Conservation (phyloP, 2,113 vertebrate species). For the Apaloderma vittatum region DNA sequence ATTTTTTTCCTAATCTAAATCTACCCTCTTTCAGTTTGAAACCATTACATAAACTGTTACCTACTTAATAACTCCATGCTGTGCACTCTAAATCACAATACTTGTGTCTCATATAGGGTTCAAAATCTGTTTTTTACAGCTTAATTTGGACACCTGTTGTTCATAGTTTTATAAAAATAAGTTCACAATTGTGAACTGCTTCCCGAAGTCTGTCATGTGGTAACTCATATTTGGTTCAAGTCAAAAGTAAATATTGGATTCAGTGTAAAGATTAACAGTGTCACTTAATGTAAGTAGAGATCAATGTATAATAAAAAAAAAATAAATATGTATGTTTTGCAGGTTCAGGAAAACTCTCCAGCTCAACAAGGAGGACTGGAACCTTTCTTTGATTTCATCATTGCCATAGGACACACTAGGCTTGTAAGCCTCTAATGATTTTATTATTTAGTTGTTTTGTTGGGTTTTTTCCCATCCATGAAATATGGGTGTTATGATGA, state of each 20-base stretch:
- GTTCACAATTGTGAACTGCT: neutral
- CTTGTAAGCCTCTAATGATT: conserved; percentile 79
- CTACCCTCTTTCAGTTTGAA: too few relatives aligned
- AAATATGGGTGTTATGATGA: neutral
- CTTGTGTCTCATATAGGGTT: neutral
- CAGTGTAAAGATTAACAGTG: neutral
- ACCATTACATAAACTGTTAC: too few relatives aligned
- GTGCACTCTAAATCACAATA: neutral
- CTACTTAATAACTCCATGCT: neutral
- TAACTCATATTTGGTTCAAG: neutral
- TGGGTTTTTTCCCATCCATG: neutral
- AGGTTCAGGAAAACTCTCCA: conserved; percentile 94
- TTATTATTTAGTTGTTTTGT: neutral
- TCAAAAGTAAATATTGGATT: neutral
- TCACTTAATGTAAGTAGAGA: neutral
- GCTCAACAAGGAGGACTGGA: conserved; percentile 91
- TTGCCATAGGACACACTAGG: conserved; percentile 89
- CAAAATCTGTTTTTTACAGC: neutral
- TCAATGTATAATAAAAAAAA: neutral
- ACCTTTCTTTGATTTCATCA: conserved; percentile 96
- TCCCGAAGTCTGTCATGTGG: neutral
- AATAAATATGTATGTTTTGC: neutral
- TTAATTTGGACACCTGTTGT: neutral
- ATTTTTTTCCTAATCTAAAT: too few relatives aligned
- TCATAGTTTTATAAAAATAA: neutral